Percentiles rank a stretch among this genome's conserved stretches.
Evolutionary conservation across 92 coral and sea anemone species (phyloP).

Genomic region (Micromussa lordhowensis): DNA sequence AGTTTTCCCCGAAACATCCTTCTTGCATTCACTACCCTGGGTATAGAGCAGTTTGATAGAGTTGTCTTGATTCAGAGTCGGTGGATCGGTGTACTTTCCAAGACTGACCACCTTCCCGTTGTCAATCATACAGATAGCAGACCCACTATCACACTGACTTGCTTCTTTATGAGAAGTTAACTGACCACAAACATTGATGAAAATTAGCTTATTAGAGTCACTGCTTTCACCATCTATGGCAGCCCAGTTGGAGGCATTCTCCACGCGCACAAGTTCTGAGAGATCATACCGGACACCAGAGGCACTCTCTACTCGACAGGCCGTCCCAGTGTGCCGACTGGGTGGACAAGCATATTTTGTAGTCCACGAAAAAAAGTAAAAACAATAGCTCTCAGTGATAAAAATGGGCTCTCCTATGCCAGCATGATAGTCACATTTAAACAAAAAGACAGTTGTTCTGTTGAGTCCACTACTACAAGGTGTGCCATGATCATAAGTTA

Average conservation of each 20-base stretch:
- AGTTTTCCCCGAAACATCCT: slow-evolving; percentile 30
- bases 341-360: slow-evolving; percentile 93
- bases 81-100: slow-evolving; percentile 72
- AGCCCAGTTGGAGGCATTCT: slow-evolving; percentile 70
- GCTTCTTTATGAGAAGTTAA: slow-evolving; percentile 48
- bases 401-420: slow-evolving; percentile 80
- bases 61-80: slow-evolving; percentile 62
- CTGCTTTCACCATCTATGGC: slow-evolving; percentile 82
- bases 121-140: slow-evolving; percentile 80
- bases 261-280: slow-evolving; percentile 78
- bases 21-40: slow-evolving; percentile 77
- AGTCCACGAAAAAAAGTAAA: slow-evolving; percentile 89
- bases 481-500: slow-evolving; percentile 78
- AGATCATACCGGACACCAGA: slow-evolving; percentile 77
- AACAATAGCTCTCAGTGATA: slow-evolving; percentile 74
- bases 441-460: slow-evolving; percentile 82
- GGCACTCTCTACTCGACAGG: slow-evolving; percentile 72
- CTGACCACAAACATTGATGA: slow-evolving; percentile 87
- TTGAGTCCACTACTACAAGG: slow-evolving; percentile 69
- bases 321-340: slow-evolving; percentile 88
- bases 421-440: slow-evolving; percentile 71
- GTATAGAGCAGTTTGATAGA: slow-evolving; percentile 78
- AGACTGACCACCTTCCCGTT: slow-evolving; percentile 59
- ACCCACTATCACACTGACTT: slow-evolving; percentile 56
- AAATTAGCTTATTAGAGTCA: slow-evolving; percentile 67